Evolutionary conservation across 2,113 vertebrate species (phyloP), one percentile per base, ranked within the genome.

Genomic region (Pollachius pollachius): DNA sequence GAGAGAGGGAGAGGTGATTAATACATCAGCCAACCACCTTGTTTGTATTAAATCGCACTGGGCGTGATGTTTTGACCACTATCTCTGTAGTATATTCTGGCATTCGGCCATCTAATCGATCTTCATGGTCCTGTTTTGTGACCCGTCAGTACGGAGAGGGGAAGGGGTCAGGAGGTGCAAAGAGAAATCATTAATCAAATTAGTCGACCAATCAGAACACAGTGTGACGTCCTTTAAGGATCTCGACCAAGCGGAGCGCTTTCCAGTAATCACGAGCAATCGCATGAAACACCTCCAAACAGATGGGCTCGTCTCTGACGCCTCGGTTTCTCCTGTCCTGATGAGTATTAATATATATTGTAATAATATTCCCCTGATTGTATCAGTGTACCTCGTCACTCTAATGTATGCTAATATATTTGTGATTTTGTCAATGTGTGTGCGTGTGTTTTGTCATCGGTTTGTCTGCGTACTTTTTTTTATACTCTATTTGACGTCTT

Each of bases 181-280:
- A 62, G 60, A 60, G 72, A 34, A 17, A 52, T 65, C 62, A 62
- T 83, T 1, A 48, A 69, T 76, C 81, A 68, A 70, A 77, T 83
- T 73, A 73, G 72, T 66, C 41, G n/a, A 68, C 67, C 67, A 75
- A 74, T 75, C 65, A 61, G 12, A 67, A 72, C 77, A 69, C 61
- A 41, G 60, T 34, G 71, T 60, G 72, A 64, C 72, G 72, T 34
- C 19, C 19, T 52, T 62, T 17, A 4, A 52, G 72, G 62, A 71
- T 72, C 65, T 52, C 62, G 68, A 58, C 34, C 16, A 30, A 48
- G 34, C 77, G 68, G 59, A 17, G 68, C n/a, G 4, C 71, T 48
- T 11, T 69, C 23, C 65, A 65, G 27, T 63, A 17, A 70, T 70
- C 65, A 64, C 52, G 67, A 25, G 56, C 30, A 18, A 61, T 62